Percentiles rank a stretch among this genome's conserved stretches.
Conservation (phyloP, 2,888 invertebrate genomes). For the Tholera decimalis region DNA sequence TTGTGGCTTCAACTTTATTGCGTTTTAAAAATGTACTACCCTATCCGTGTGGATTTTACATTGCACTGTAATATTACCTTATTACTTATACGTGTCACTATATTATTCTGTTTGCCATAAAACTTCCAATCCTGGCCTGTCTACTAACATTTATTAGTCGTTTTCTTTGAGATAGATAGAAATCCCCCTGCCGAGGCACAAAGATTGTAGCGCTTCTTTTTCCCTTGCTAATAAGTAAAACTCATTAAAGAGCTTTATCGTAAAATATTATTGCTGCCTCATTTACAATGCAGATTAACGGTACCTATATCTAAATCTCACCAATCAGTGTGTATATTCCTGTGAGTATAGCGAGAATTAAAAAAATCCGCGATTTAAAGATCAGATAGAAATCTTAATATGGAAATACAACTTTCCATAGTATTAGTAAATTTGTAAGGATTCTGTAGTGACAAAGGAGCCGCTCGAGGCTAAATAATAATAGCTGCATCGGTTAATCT, state of each 20-base stretch:
- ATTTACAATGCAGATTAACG: background rate
- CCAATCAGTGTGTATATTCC: no score
- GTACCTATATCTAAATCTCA: background rate
- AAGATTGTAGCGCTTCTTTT: background rate
- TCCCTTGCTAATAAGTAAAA: background rate
- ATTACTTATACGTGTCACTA: background rate
- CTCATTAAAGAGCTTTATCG: conserved; percentile 1
- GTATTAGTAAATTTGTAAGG: no score
- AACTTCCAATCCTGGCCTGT: conserved; percentile 6
- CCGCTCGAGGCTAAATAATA: no score
- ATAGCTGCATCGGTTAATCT: no score
- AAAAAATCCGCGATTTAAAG: background rate
- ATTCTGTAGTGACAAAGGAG: no score
- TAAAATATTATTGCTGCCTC: background rate
- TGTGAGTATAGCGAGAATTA: background rate
- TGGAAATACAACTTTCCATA: background rate
- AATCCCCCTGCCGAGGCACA: background rate
- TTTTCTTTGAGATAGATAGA: background rate
- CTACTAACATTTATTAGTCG: conserved; percentile 1
- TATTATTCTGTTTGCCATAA: conserved; percentile 7
- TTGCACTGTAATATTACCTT: conserved; percentile 1
- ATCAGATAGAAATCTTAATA: background rate
- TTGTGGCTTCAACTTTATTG: background rate
- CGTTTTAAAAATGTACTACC: background rate
- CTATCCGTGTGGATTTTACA: background rate